Evolutionary conservation across 2,888 invertebrate genomes (phyloP), one percentile per base, ranked within the genome.

Genomic region (Hanleya hanleyi): DNA sequence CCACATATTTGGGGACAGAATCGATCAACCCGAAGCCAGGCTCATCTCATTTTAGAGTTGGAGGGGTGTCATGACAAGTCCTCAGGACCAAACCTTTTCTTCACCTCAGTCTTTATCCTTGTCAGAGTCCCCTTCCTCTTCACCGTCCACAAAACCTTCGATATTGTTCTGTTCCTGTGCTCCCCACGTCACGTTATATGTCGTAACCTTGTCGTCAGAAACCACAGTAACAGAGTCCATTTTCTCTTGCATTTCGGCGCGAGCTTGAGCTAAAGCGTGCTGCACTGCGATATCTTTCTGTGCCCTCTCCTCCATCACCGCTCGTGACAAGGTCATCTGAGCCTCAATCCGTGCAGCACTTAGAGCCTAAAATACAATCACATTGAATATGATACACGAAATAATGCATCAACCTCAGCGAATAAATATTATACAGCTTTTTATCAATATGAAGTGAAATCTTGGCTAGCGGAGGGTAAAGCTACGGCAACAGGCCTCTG

Each of bases 221-320:
- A 87, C 86, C 51, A 88, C 86, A 6, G 86, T 85, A 0, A 87
- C 85, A 22, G 80, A 77, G 64, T 82, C 86, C 41, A 82, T 82
- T 76, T 88, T 87, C 33, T 87, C 87, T 41, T 87, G 86, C 70
- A 88, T 81, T 57, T 86, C 88, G 0, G 84, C 81, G 15, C 88
- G 76, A 0, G 84, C 86, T 57, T 88, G 86, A 1, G 84, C 83
- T 50, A 88, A 74, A 0, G 90, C 89, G 73, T 90, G 87, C 75
- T 89, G 89, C 2, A 90, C 79, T 5, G 89, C 89, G 4, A 88
- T 84, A 66, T 90, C 89, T 74, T 88, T 88, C 76, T 89, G 89
- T 4, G 85, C 81, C 50, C 89, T 77, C 70, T 89, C 90, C 57
- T 90, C 89, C 75, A 90, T 84, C 32, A 89, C 71, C 7, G 89